These are phyloP conservation scores for Conger conger DNA, from an alignment of 2,113 vertebrate species.

Conservation along the genomic window DNA sequence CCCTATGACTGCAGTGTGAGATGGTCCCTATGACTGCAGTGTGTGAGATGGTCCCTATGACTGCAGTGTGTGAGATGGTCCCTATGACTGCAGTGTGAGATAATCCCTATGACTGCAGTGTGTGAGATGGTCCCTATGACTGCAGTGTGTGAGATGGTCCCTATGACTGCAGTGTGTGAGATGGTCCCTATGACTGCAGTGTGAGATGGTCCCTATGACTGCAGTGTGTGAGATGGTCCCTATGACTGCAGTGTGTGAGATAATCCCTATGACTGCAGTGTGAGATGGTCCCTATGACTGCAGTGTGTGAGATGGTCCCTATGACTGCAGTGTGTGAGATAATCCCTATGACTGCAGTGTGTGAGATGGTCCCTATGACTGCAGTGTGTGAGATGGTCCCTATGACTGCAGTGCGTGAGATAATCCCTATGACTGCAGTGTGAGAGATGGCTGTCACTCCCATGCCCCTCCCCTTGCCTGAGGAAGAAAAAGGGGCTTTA, in stretches of 20 bases:
- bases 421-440: constrained; percentile 48
- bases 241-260: too few species aligned
- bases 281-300: too few species aligned
- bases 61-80: constrained; percentile 26
- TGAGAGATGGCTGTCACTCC: constrained; percentile 61
- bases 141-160: too few species aligned
- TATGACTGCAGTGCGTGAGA: constrained; percentile 53
- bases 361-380: constrained; percentile 37
- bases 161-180: constrained; percentile 46
- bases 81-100: constrained; percentile 45
- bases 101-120: constrained; percentile 48
- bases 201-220: constrained; percentile 37
- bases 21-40: constrained; percentile 43
- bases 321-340: constrained; percentile 40
- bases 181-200: constrained; percentile 45
- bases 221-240: too few species aligned
- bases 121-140: too few species aligned
- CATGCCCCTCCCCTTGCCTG: constrained; percentile 52
- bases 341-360: constrained; percentile 47
- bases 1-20: constrained; percentile 14
- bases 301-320: constrained; percentile 39
- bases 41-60: constrained; percentile 42
- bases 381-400: constrained; percentile 36
- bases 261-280: too few species aligned
- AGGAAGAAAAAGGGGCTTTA: constrained; percentile 38